Evolutionary conservation across 2,113 vertebrate species (phyloP).

Genomic region (Sebastes fasciatus): DNA sequence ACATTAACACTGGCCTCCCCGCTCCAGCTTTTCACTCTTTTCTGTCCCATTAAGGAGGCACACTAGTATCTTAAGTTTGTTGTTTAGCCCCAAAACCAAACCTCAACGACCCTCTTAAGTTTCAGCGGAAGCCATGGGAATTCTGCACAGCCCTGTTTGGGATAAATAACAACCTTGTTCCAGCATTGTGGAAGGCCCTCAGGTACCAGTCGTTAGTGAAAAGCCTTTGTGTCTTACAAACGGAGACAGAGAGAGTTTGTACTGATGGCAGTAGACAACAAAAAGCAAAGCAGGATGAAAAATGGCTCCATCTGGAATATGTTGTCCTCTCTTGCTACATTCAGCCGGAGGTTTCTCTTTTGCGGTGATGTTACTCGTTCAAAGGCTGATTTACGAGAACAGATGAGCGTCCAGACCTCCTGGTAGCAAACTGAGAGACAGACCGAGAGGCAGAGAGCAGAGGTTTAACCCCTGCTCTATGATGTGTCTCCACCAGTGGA

Average conservation of each 20-base stretch:
- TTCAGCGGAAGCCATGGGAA: constrained; percentile 55
- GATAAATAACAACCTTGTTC: constrained; percentile 61
- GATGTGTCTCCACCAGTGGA: constrained; percentile 42
- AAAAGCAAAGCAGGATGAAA: constrained; percentile 37
- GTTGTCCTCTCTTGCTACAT: constrained; percentile 48
- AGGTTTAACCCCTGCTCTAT: constrained; percentile 35
- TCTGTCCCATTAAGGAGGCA: constrained; percentile 24
- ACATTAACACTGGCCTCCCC: constrained; percentile 44
- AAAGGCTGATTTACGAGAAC: constrained; percentile 69
- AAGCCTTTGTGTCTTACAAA: constrained; percentile 57
- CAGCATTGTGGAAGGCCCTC: constrained; percentile 45
- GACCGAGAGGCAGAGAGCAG: constrained; percentile 7
- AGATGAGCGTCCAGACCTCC: constrained; percentile 62
- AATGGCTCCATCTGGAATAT: constrained; percentile 64
- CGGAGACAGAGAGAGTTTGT: constrained; percentile 13
- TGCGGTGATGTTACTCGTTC: constrained; percentile 53
- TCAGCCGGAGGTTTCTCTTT: constrained; percentile 42
- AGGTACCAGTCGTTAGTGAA: constrained; percentile 62
- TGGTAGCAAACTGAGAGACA: constrained; percentile 26
- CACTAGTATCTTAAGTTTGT: constrained; percentile 21
- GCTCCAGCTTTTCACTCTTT: constrained; percentile 30
- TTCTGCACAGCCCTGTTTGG: constrained; percentile 37
- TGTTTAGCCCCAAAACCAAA: constrained; percentile 45
- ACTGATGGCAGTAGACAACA: constrained; percentile 14
- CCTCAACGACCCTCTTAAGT: constrained; percentile 51